Percentiles rank a stretch among this genome's conserved stretches.
Conservation (phyloP, 2,113 vertebrate species). For the Macaca nemestrina region DNA sequence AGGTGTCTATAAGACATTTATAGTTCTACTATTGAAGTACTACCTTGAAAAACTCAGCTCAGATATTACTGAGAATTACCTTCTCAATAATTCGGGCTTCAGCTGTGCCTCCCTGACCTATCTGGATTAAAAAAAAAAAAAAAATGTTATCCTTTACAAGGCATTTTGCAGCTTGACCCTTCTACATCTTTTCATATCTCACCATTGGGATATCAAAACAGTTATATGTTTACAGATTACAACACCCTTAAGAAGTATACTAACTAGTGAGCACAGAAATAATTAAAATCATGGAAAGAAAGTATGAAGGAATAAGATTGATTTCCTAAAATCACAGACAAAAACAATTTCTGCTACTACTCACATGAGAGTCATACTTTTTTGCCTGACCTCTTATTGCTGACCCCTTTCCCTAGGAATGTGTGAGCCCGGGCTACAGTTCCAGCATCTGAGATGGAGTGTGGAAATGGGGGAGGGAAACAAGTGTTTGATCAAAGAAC, state of each 20-base stretch:
- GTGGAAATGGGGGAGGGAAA: neutral
- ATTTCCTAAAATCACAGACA: neutral
- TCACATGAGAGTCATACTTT: neutral
- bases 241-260: neutral
- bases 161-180: neutral
- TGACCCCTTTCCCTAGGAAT: constrained; percentile 3
- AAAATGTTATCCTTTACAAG: neutral
- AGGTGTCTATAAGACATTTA: neutral
- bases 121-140: neutral
- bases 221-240: neutral
- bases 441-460: neutral
- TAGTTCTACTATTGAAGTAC: neutral
- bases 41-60: neutral
- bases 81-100: neutral
- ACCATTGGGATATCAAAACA: neutral
- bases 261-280: neutral
- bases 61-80: neutral
- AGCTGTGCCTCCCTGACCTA: constrained; percentile 1
- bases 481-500: neutral
- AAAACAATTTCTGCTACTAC: neutral
- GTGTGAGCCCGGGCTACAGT: neutral
- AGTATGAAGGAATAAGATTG: neutral
- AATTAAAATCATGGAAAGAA: neutral
- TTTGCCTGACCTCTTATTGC: neutral
- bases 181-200: neutral